Evolutionary conservation across 1,140 invertebrate species (phyloP).

Genomic region (Anadara kagoshimensis): DNA sequence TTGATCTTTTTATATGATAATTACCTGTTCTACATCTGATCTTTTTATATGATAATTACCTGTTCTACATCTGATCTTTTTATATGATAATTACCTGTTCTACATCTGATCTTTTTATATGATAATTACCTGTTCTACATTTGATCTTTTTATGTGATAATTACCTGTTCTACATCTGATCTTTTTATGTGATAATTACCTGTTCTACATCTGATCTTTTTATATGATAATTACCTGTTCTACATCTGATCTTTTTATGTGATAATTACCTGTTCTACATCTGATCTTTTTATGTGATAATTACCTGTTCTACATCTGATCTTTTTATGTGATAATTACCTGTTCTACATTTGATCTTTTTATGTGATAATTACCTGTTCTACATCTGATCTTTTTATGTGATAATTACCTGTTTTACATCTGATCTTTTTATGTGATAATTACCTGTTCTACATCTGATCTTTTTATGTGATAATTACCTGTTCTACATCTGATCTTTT

Average conservation of each 20-base stretch:
- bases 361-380: conserved; percentile 66
- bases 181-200: conserved; percentile 68
- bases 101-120: conserved; percentile 78
- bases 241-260: conserved; percentile 78
- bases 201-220: conserved; percentile 78
- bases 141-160: conserved; percentile 71
- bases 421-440: conserved; percentile 71
- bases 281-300: conserved; percentile 71
- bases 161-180: conserved; percentile 78
- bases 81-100: conserved; percentile 66
- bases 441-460: conserved; percentile 78
- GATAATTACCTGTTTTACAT: conserved; percentile 77
- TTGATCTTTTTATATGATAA: conserved; percentile 71
- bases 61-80: conserved; percentile 78
- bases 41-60: conserved; percentile 68
- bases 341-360: conserved; percentile 78
- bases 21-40: conserved; percentile 78
- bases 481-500: conserved; percentile 78
- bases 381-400: conserved; percentile 78
- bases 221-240: conserved; percentile 66
- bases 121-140: conserved; percentile 77
- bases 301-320: conserved; percentile 78
- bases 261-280: conserved; percentile 77
- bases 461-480: conserved; percentile 68
- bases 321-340: conserved; percentile 68